A percentile compares a stretch with the other conserved stretches of the same genome.
These are phyloP conservation scores for Sarcophaga caerulescens DNA, from an alignment of 2,888 invertebrate genomes.

Conservation along the genomic window DNA sequence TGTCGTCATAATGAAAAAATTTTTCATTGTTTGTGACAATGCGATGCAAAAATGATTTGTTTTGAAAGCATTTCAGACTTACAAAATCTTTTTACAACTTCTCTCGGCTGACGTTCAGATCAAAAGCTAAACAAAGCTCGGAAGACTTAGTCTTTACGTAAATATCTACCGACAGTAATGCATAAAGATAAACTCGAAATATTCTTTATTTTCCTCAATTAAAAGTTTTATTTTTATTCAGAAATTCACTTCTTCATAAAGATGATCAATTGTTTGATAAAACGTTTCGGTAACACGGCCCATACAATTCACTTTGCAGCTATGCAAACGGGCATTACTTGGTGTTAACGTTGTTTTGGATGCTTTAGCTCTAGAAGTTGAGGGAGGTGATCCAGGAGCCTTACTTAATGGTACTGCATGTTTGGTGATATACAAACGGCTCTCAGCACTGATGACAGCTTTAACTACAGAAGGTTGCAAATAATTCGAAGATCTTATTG, in stretches of 20 bases:
- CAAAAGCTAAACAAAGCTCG: too few species aligned
- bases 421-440: not conserved
- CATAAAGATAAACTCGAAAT: too few species aligned
- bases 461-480: not conserved
- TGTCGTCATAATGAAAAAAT: too few species aligned
- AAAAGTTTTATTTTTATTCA: not conserved
- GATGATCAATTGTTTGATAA: constrained; percentile 28
- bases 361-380: not conserved
- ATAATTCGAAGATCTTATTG: constrained; percentile 10
- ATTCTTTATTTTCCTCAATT: too few species aligned
- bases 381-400: constrained; percentile 20
- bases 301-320: not conserved
- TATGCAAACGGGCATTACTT: not conserved
- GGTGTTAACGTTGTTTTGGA: too few species aligned
- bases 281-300: constrained; percentile 12
- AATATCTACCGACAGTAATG: too few species aligned
- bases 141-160: too few species aligned
- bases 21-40: too few species aligned
- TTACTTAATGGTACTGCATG: not conserved
- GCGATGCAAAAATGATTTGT: too few species aligned
- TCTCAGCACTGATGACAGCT: not conserved
- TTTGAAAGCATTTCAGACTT: too few species aligned
- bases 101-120: too few species aligned
- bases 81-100: too few species aligned
- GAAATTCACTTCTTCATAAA: constrained; percentile 33